Base-by-base conservation (phyloP, 2,113 vertebrate genomes). In the Ictidomys tridecemlineatus region DNA sequence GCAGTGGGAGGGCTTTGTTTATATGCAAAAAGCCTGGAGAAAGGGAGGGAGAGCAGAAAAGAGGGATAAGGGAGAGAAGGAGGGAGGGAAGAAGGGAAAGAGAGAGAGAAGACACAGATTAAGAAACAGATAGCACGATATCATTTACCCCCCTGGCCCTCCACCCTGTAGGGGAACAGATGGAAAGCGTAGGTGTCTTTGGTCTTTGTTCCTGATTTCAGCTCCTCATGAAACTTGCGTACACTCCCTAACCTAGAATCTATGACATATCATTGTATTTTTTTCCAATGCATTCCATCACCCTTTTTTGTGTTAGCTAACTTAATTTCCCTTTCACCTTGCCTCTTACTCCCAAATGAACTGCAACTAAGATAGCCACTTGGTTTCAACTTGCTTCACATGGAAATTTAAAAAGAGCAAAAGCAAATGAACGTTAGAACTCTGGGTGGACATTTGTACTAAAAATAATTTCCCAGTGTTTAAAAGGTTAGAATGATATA, bases 311-410 rank as follows among this genome's bases (percentile, higher is more conserved):
- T 48, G 2, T 90, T 56, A 20, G 17, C 2, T 82, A 72, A 2
- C 84, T 94, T 83, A 69, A 96, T 67, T 92, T 20, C 76, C 4
- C 82, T 85, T 95, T 5, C 3, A 89, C 13, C 14, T 70, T 85
- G 16, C 22, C 86, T 20, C 4, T 77, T 92, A 63, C 24, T 93
- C 8, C 6, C 10, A 28, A 84, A 69, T 48, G 70, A 79, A 72
- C 32, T 82, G 0, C 89, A 79, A 92, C 76, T 80, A 85, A 84
- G 37, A 20, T 53, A 88, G 5, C 28, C 28, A 88, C 42, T 90
- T 95, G 34, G 63, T 91, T 95, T 85, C 8, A 76, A 37, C 30
- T 56, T 95, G 45, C n/a, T 69, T 97, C 92, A 95, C 9, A 74
- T 82, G 13, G 42, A 80, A 83, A 95, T 51, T 51, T 12, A 51